Conservation (phyloP, 2,888 invertebrate species). For the Andrena marginata region DNA sequence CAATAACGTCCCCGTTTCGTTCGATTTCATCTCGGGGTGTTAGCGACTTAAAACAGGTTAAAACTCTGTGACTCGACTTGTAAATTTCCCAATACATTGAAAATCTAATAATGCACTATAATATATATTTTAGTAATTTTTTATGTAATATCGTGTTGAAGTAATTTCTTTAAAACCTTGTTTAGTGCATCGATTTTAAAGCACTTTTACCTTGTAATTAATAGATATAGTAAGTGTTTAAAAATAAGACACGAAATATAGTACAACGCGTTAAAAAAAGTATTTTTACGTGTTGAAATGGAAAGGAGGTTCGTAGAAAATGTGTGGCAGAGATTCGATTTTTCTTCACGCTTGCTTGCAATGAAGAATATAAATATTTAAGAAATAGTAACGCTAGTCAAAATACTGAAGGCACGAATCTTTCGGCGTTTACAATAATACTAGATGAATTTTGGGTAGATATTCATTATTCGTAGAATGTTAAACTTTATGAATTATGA, state of each 20-base stretch:
- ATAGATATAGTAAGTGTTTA: neutral
- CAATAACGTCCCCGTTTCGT: conserved; percentile 48
- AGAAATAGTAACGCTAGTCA: neutral
- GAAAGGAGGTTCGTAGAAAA: neutral
- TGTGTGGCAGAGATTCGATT: too few species aligned
- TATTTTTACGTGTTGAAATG: neutral
- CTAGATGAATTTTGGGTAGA: neutral
- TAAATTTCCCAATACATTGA: too few species aligned
- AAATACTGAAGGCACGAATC: too few species aligned
- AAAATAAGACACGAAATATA: neutral
- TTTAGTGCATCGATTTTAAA: neutral
- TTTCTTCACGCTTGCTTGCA: too few species aligned
- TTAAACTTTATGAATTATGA: neutral
- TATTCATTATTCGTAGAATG: too few species aligned
- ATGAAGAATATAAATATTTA: neutral
- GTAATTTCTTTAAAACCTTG: neutral
- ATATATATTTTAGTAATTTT: too few species aligned
- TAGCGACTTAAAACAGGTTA: too few species aligned
- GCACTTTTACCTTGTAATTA: neutral
- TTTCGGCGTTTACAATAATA: neutral
- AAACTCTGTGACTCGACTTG: too few species aligned
- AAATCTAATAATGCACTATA: too few species aligned
- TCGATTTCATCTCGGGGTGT: conserved; percentile 39
- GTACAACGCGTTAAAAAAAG: neutral
- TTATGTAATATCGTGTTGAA: too few species aligned